Base-by-base conservation (phyloP, 2,888 invertebrate genomes). In the Harpalus rufipes region DNA sequence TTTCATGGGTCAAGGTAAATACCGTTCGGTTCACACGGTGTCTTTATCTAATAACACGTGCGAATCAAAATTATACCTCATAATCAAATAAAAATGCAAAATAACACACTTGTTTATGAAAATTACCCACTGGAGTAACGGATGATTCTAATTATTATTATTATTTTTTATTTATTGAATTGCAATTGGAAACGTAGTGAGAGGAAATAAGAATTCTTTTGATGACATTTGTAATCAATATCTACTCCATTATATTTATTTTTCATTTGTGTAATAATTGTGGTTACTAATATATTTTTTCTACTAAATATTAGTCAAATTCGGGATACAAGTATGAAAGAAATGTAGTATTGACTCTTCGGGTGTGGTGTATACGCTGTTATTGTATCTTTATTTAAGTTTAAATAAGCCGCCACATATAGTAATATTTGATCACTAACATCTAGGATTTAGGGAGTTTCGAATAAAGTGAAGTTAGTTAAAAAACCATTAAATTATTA, bases 1-100 rank as follows among this genome's bases (percentile, higher is more conserved):
- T 21, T 74, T 14, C 74, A 74, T 74, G 51, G 74, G 74, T 74
- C 74, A 74, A 74, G 74, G 74, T 74, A 74, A 74, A 74, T 41
- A 51, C 12, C 74, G 44, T 44, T 10, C 6, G 14, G 74, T 74
- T 74, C 74, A 74, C 74, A 74, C 74, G 74, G 51, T 74, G 44
- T 7, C 74, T 74, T 74, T 74, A 51, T 74, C 74, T 74, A 44
- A 16, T 44, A 51, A 74, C 74, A 74, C 74, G 74, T 74, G 74
- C 51, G 51, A 74, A 41, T 74, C n/a, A 1, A 74, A 74, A 74
- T 74, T 74, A 74, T 74, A 74, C 51, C 18, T 18, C 51, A 74
- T 51, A 74, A 44, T 74, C n/a, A 44, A 25, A 74, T 74, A 44
- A 74, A 74, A 18, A 74, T 74, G 51, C 41, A n/a, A 74, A 44